Evolutionary conservation across 2,888 invertebrate species (phyloP), one percentile per base, ranked within the genome.

Genomic region (Spisula solida): DNA sequence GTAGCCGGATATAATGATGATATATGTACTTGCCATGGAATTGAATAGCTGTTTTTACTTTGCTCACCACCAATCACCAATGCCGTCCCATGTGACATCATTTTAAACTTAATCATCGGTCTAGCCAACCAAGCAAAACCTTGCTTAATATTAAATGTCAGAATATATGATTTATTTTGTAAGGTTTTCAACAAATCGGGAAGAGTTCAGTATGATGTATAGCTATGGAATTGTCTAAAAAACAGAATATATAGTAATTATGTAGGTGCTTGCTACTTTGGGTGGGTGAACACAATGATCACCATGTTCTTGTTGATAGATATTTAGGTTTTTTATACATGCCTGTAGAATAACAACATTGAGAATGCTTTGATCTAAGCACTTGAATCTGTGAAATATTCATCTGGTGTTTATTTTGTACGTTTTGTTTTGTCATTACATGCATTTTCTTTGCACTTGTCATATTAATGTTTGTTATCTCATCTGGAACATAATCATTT

Each of bases 211-310:
- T 51, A 81, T 81, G 81, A 81, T 56, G 34, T 20, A 81, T 81
- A 56, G 81, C 56, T 81, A 25, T 51, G 31, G 34, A 81, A 81
- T 81, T 56, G 31, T 2, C 29, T 56, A 31, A 56, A 56, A 81
- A 56, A 81, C 55, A 81, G 56, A 56, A 31, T 56, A 29, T 81
- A 55, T 81, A n/a, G 51, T 55, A 81, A 81, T 81, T 60, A 60
- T 75, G 56, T 18, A 60, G 56, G 81, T 16, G 29, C 1, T 56
- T 20, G 56, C 56, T 81, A 34, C 29, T 81, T 81, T 2, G 34
- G 56, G n/a, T 29, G 29, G 34, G 31, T 6, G 34, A 34, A 75
- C n/a, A 34, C 16, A 0, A 31, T 75, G 31, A 75, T 34, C 34
- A 75, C 2, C 1, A 34, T 75, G 25, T 34, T 75, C 34, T 31